Percentiles rank a stretch among this genome's conserved stretches.
These are phyloP conservation scores for Macrosteles quadrilineatus DNA, from an alignment of 1,140 invertebrate genomes.

Conservation along the genomic window DNA sequence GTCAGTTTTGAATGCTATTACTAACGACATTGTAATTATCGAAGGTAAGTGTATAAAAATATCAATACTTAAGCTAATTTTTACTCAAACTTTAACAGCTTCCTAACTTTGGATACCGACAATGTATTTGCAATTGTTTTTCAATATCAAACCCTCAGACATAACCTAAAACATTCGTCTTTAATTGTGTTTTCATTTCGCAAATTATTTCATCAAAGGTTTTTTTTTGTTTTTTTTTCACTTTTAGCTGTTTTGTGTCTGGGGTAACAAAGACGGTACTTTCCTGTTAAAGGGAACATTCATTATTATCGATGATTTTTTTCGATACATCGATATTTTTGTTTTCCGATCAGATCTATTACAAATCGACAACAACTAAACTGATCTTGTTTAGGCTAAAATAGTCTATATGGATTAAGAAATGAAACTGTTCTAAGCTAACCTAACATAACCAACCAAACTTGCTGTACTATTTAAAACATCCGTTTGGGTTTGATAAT, in stretches of 20 bases:
- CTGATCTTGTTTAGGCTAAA: no score
- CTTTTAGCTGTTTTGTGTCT: constrained; percentile 17
- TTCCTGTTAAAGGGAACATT: no score
- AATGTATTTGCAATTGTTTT: constrained; percentile 15
- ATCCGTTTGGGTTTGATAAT: no score
- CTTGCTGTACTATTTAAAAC: no score
- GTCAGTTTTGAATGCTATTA: constrained; percentile 6
- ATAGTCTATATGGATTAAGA: no score
- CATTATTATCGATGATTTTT: no score
- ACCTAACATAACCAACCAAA: no score
- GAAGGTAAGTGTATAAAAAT: constrained; percentile 28
- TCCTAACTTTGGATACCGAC: neutral
- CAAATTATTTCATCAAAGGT: neutral
- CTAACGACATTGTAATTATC: constrained; percentile 8
- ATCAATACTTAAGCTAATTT: constrained; percentile 8
- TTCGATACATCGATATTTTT: no score
- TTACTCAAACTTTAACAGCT: neutral
- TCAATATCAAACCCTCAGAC: neutral
- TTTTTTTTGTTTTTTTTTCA: neutral
- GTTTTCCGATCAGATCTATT: no score
- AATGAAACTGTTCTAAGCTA: no score
- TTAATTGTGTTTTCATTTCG: neutral
- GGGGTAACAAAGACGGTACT: constrained; percentile 35
- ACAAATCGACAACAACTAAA: no score
- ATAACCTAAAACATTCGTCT: constrained; percentile 21